Evolutionary conservation across 2,888 invertebrate species (phyloP), one percentile per base, ranked within the genome.

Genomic region (Petrolisthes cinctipes): DNA sequence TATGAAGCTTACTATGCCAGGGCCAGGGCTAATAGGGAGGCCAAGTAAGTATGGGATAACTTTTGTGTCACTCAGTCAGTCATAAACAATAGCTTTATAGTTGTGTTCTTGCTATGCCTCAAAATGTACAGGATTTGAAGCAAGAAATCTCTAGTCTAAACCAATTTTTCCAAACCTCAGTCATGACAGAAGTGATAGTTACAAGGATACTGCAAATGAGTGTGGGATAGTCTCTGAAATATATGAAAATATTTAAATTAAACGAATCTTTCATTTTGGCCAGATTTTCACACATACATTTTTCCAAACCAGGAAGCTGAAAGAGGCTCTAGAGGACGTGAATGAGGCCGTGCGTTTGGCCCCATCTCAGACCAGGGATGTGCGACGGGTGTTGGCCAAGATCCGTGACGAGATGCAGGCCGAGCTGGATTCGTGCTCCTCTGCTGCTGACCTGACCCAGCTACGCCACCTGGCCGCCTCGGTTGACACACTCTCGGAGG

Each of bases 1-100:
- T 98, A 97, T 92, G 98, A 98, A 93, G 98, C 98, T 5, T 97
- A 95, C 91, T 98, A 98, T 93, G 97, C 98, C 4, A 94, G 97
- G 92, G 96, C 98, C 0, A 95, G 98, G 92, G 98, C 97, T 7
- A 95, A 96, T 90, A 94, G 97, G 90, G 97, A 97, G 86, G 94
- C 95, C 84, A 95, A 95, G 92, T 94, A 91, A 92, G 91, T 90
- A 61, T 76, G 20, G 4, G 53, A 56, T 2, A 20, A 61, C 56
- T 61, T 79, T 17, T 68, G 71, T 56, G 85, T 86, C 53, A 57
- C 51, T 75, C 11, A 17, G 76, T 9, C 66, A 61, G 17, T 61
- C 9, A 61, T 61, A 0, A 37, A 37, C 37, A 37, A 37, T 37
- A 37, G 37, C 37, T 61, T 9, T 14, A 61, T 61, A 61, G 66